Evolutionary conservation across 2,888 invertebrate species (phyloP), one percentile per base, ranked within the genome.

Genomic region (Teleiodes luculella): DNA sequence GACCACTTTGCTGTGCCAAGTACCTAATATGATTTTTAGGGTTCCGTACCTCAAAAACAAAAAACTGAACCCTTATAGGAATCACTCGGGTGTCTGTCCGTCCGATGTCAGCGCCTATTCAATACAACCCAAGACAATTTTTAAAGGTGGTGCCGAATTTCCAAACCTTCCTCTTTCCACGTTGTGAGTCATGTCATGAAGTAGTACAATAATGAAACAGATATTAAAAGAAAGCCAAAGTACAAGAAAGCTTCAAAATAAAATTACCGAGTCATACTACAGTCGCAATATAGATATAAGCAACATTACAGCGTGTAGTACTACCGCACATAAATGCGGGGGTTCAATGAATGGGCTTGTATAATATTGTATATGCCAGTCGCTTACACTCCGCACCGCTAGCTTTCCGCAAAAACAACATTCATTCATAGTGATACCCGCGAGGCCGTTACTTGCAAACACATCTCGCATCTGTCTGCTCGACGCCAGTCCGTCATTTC

Each of bases 341-440:
- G 45, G 51, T 59, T 62, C 54, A 58, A 45, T 68, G 65, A 70
- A 70, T 65, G 63, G 57, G 56, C 52, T 37, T 49, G 53, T n/a
- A n/a, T n/a, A n/a, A n/a, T n/a, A n/a, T n/a, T n/a, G n/a, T n/a
- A 33, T 31, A 54, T 60, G 53, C 60, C 57, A 59, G 53, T 52
- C 58, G 53, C 39, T 54, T 55, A 53, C 55, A 53, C 54, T 46
- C 41, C 50, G 35, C 36, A 39, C 51, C 55, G 53, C 55, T 51
- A 56, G 52, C 55, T 57, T 59, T 59, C 52, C 54, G 57, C 61
- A 54, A 54, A 60, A 62, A 63, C 60, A 53, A 60, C 54, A 53
- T 57, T 63, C 64, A 66, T 67, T 66, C 64, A 64, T 52, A 58
- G 58, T 24, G 13, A 28, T 13, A n/a, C 24, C 24, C 35, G 35